Evolutionary conservation across 2,888 invertebrate species (phyloP).

Genomic region (Rotaria macrura): DNA sequence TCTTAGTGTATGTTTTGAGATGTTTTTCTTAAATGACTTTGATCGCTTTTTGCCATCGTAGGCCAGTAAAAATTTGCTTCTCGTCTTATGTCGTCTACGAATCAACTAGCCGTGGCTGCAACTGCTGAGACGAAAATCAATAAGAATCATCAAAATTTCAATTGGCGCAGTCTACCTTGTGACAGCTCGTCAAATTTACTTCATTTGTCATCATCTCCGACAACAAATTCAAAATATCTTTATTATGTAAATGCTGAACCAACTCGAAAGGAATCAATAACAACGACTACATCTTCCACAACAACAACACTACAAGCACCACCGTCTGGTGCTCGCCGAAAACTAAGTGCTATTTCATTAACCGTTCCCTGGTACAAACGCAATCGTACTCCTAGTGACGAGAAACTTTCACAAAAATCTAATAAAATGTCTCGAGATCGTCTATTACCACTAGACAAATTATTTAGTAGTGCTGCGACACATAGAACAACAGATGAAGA

Average conservation of each 20-base stretch:
- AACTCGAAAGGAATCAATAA: neutral
- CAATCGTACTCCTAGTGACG: neutral
- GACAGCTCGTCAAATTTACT: neutral
- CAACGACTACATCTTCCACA: neutral
- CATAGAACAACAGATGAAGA: neutral
- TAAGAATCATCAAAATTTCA: neutral
- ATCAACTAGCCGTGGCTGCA: neutral
- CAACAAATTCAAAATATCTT: neutral
- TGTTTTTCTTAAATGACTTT: neutral
- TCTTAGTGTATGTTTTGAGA: neutral
- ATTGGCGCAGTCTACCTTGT: neutral
- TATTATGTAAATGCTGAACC: neutral
- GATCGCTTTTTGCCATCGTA: neutral
- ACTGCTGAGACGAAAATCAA: neutral
- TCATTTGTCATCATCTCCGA: neutral
- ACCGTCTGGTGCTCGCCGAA: neutral
- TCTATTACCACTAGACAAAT: neutral
- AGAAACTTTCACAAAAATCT: neutral
- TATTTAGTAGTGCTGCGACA: neutral
- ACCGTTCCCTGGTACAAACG: neutral
- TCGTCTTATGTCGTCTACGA: neutral
- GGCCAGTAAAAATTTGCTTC: neutral
- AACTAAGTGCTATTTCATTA: conserved; percentile 9
- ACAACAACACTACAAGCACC: neutral
- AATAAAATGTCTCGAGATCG: conserved; percentile 2